Conservation (phyloP, 2,113 vertebrate species). For the Prolemur simus region DNA sequence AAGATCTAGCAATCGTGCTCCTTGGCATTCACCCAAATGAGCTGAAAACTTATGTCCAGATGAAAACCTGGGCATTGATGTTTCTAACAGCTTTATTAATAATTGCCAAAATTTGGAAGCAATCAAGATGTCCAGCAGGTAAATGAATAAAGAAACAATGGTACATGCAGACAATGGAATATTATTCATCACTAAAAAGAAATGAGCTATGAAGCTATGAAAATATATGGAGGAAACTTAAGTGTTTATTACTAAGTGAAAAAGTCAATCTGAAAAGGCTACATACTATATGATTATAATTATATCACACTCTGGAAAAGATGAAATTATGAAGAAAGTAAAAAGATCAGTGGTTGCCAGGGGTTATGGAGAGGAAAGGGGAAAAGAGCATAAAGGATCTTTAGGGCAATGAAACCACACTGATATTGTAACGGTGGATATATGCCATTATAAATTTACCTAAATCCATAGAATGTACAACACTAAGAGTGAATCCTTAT, state of each 20-base stretch:
- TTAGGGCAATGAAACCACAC: not conserved
- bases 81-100: not conserved
- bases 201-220: not conserved
- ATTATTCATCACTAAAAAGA: not conserved
- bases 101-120: not conserved
- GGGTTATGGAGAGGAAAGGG: not conserved
- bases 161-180: not conserved
- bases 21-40: not conserved
- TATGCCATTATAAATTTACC: not conserved
- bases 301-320: not conserved
- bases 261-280: not conserved
- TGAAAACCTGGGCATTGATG: not conserved
- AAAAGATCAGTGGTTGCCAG: not conserved
- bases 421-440: not conserved
- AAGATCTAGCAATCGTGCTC: not conserved
- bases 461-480: not conserved
- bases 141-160: not conserved
- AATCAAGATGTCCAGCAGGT: not conserved
- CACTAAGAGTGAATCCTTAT: not conserved
- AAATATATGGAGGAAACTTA: not conserved
- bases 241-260: not conserved
- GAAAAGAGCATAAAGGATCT: not conserved
- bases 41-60: not conserved
- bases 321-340: not conserved
- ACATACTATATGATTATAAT: not conserved